Percentiles rank a stretch among this genome's conserved stretches.
Conservation (phyloP, 2,113 vertebrate species). For the Hylia prasina region DNA sequence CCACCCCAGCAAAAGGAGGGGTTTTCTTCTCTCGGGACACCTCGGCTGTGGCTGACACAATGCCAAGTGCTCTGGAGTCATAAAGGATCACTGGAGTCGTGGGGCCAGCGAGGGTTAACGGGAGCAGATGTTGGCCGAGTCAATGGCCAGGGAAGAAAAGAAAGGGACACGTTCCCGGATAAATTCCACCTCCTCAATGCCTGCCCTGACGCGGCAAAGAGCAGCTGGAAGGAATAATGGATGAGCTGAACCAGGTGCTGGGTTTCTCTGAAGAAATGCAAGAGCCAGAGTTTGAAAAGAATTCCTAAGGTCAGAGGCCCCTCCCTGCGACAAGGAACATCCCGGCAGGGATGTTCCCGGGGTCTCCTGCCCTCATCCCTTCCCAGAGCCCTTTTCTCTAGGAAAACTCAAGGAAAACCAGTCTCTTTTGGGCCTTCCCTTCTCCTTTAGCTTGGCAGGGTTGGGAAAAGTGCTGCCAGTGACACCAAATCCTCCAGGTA, state of each 20-base stretch:
- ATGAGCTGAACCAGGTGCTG: background rate
- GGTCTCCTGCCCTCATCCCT: background rate
- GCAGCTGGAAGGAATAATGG: slow-evolving; percentile 36
- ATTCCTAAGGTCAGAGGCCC: background rate
- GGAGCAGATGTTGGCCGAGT: slow-evolving; percentile 35
- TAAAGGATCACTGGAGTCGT: background rate
- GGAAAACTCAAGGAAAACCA: background rate
- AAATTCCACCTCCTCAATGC: background rate
- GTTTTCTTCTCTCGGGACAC: background rate
- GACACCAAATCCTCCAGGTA: background rate
- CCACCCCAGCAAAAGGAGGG: background rate
- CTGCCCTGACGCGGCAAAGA: background rate
- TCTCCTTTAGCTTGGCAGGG: background rate
- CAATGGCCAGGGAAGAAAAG: background rate
- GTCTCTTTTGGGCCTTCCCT: fast-evolving
- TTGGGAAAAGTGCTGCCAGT: background rate
- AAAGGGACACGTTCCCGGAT: background rate
- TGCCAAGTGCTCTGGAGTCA: background rate
- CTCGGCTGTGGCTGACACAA: background rate
- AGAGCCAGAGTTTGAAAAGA: background rate
- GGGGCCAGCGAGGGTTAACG: background rate
- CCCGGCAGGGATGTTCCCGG: background rate
- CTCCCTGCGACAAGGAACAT: background rate
- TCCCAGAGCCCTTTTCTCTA: background rate
- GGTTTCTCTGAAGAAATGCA: background rate